A percentile compares a stretch with the other conserved stretches of the same genome.
Evolutionary conservation across 2,113 vertebrate species (phyloP).

Genomic region (Melierax canorus): DNA sequence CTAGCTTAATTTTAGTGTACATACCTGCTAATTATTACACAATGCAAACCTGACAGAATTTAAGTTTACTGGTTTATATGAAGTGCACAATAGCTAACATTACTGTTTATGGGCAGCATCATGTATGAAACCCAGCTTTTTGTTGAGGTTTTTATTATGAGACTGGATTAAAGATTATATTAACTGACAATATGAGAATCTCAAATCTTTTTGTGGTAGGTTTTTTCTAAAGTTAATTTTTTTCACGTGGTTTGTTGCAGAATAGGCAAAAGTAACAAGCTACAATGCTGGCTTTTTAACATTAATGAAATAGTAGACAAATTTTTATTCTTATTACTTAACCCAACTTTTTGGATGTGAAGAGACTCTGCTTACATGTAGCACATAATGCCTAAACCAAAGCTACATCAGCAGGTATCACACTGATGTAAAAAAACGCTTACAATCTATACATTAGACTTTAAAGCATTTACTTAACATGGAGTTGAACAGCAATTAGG

Average conservation of each 20-base stretch:
- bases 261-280: neutral
- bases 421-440: neutral
- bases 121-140: neutral
- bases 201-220: neutral
- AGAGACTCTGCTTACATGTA: neutral
- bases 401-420: neutral
- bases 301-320: neutral
- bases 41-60: neutral
- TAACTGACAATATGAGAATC: neutral
- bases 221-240: neutral
- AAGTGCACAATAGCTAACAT: neutral
- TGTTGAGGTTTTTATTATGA: neutral
- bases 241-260: neutral
- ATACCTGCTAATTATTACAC: neutral
- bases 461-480: neutral
- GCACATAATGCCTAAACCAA: neutral
- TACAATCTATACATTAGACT: neutral
- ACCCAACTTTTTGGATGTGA: neutral
- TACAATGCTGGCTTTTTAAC: neutral
- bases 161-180: neutral
- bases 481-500: neutral
- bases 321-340: too few relatives aligned
- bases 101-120: neutral
- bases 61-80: neutral
- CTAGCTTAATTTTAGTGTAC: neutral